Conservation (phyloP, 2,888 invertebrate species). For the Leptogaster cylindrica region DNA sequence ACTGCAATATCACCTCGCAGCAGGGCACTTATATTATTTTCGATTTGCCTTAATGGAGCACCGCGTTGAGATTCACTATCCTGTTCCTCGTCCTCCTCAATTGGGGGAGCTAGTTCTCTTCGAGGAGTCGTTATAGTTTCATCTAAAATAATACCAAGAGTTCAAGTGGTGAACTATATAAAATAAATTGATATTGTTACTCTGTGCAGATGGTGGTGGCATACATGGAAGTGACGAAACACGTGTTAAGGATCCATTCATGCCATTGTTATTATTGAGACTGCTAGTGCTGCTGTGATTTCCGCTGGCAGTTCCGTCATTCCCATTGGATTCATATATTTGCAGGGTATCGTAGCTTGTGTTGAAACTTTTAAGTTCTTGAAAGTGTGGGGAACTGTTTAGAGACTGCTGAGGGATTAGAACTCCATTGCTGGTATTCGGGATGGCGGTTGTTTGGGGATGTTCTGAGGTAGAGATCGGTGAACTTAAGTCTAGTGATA, state of each 20-base stretch:
- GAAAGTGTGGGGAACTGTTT: slow-evolving; percentile 44
- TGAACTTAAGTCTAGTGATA: slow-evolving; percentile 56
- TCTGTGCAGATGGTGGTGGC: slow-evolving; percentile 41
- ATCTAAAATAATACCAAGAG: slow-evolving; percentile 17
- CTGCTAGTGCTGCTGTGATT: slow-evolving; percentile 37
- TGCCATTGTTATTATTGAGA: slow-evolving; percentile 46
- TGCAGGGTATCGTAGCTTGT: slow-evolving; percentile 45
- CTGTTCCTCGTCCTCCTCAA: slow-evolving; percentile 71
- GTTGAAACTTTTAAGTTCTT: slow-evolving; percentile 47
- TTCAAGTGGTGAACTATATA: not conserved
- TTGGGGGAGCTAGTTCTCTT: slow-evolving; percentile 72
- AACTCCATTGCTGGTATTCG: not conserved
- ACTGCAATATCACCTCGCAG: slow-evolving; percentile 63
- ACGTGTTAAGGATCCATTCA: slow-evolving; percentile 48
- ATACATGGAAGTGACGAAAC: slow-evolving; percentile 49
- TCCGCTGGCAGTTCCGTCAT: slow-evolving; percentile 15
- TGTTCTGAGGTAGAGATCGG: slow-evolving; percentile 50
- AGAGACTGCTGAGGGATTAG: slow-evolving; percentile 13
- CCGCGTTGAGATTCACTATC: slow-evolving; percentile 71
- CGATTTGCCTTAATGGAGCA: slow-evolving; percentile 74
- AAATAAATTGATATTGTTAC: slow-evolving; percentile 1
- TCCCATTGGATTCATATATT: slow-evolving; percentile 46
- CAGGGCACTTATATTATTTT: slow-evolving; percentile 75
- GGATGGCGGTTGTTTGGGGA: slow-evolving; percentile 41
- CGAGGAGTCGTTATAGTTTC: slow-evolving; percentile 64